These are phyloP conservation scores for Onychomys arenicola DNA, from an alignment of 2,797 vertebrate species.

Conservation along the genomic window DNA sequence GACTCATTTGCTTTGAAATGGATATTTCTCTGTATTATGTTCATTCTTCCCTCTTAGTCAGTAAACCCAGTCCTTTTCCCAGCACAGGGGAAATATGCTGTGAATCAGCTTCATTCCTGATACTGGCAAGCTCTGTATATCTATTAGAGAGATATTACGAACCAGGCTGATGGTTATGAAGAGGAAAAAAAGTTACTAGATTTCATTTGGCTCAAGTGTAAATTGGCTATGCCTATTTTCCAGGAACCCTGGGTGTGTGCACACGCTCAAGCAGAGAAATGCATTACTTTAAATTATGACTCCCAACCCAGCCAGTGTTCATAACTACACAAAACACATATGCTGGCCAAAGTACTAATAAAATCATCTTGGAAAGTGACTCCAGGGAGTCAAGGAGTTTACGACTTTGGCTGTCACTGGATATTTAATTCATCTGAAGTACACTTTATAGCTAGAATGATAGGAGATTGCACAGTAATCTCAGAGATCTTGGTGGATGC, in stretches of 20 bases:
- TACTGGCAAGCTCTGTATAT: background rate
- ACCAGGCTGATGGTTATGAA: background rate
- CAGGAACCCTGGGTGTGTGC: background rate
- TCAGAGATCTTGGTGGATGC: conserved; percentile 25
- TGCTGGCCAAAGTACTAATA: conserved; percentile 11
- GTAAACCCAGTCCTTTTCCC: conserved; percentile 52
- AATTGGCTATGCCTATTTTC: conserved; percentile 3
- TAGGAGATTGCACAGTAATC: conserved; percentile 30
- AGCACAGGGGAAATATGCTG: conserved; percentile 38
- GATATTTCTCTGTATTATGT: conserved; percentile 22
- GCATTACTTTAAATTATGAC: conserved; percentile 19
- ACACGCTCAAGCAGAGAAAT: background rate
- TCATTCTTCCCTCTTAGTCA: background rate
- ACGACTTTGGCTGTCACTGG: conserved; percentile 60
- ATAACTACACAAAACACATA: background rate
- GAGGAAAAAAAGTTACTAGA: background rate
- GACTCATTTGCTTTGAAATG: conserved; percentile 49
- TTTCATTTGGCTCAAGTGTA: conserved; percentile 31
- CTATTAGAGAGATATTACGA: conserved; percentile 40
- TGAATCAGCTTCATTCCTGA: background rate
- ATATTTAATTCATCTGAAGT: conserved; percentile 62
- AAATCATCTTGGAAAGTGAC: conserved; percentile 40
- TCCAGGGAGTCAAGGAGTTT: conserved; percentile 55
- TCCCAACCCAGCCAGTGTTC: background rate
- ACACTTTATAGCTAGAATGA: conserved; percentile 19